A percentile compares a stretch with the other conserved stretches of the same genome.
phyloP scores from a whole-genome alignment of 2,113 vertebrate genomes.

The Oceanites oceanicus region DNA sequence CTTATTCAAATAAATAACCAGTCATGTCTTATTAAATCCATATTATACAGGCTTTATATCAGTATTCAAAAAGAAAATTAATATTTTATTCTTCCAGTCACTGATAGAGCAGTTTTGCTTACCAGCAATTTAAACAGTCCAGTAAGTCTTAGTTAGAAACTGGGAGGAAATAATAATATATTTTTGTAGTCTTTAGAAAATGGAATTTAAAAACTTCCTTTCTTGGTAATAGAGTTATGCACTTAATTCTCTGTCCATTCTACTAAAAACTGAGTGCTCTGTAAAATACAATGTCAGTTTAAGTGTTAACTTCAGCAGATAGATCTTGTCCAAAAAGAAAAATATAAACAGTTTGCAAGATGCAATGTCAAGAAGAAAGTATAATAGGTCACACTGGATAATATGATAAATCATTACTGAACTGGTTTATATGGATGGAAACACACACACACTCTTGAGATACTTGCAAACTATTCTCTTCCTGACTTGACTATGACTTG shows the following conservation, averaged over 20 bases:
- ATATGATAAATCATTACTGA: background rate
- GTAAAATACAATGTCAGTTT: conserved; percentile 13
- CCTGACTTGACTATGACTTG: background rate
- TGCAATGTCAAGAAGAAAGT: background rate
- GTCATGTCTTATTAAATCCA: background rate
- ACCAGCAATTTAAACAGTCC: background rate
- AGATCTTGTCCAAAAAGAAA: background rate
- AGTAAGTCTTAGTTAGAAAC: conserved; percentile 18
- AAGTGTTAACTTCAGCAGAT: conserved; percentile 24
- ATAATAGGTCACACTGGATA: background rate
- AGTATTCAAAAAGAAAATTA: background rate
- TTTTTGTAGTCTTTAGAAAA: conserved; percentile 24
- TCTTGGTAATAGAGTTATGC: conserved; percentile 19
- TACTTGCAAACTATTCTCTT: background rate
- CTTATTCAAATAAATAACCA: background rate
- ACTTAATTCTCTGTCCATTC: conserved; percentile 23
- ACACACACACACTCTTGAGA: no score
- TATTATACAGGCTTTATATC: background rate
- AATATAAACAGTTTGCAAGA: background rate
- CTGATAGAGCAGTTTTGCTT: conserved; percentile 10
- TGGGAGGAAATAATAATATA: background rate
- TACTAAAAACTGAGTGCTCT: conserved; percentile 36
- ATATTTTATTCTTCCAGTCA: background rate
- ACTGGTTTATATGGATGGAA: background rate
- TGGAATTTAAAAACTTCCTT: background rate